These are phyloP conservation scores for Megaustenia siamemsis DNA, from an alignment of 2,888 invertebrate genomes.

Conservation along the genomic window DNA sequence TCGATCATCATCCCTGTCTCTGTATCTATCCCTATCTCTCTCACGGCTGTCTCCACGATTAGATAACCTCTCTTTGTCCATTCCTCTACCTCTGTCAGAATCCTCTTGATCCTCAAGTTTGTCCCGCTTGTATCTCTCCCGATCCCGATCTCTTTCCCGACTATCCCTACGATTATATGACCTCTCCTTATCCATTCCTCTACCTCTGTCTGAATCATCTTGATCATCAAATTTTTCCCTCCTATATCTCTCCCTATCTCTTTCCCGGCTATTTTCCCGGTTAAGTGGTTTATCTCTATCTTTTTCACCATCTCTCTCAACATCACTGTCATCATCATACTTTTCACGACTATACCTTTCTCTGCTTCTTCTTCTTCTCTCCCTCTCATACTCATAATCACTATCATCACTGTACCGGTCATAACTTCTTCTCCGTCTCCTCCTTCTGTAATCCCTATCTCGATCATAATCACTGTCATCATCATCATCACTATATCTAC, in stretches of 20 bases:
- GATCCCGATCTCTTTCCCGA: not conserved
- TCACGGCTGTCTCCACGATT: not conserved
- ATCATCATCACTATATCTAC: slow-evolving; percentile 38
- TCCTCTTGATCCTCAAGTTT: slow-evolving; percentile 5
- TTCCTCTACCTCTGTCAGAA: slow-evolving; percentile 1
- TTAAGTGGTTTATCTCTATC: not conserved
- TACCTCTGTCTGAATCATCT: not conserved
- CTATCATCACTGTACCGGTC: slow-evolving; percentile 50
- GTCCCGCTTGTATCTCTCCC: not conserved
- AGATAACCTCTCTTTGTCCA: not conserved
- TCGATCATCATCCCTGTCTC: not conserved
- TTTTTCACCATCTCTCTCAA: not conserved
- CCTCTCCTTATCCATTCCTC: not conserved
- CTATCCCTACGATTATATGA: not conserved
- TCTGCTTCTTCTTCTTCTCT: slow-evolving; percentile 37
- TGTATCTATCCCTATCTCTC: not conserved
- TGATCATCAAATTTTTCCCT: slow-evolving; percentile 5
- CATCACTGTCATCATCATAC: slow-evolving; percentile 1
- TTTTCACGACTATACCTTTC: slow-evolving; percentile 7
- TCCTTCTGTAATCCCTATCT: not conserved
- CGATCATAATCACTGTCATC: slow-evolving; percentile 38
- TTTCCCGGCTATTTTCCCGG: not conserved
- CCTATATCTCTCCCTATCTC: slow-evolving; percentile 25
- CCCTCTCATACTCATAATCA: slow-evolving; percentile 40
- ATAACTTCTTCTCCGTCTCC: slow-evolving; percentile 30